Percentiles rank a stretch among this genome's conserved stretches.
Conservation (phyloP, 2,888 invertebrate genomes). For the Ditula angustiorana region DNA sequence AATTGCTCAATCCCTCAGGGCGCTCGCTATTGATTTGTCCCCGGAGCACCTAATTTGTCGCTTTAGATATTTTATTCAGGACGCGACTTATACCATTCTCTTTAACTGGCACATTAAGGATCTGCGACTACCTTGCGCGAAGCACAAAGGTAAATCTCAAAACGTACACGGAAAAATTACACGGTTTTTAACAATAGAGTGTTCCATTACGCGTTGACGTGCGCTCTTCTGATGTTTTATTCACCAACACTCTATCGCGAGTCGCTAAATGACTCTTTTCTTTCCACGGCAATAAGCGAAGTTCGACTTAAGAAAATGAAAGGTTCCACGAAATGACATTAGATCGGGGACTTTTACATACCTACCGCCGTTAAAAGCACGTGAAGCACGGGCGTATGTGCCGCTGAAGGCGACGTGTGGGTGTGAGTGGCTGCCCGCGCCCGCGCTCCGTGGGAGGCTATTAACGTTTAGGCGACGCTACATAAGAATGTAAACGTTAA, state of each 20-base stretch:
- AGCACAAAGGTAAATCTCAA: background rate
- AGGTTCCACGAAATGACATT: slow-evolving; percentile 73
- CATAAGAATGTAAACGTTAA: slow-evolving; percentile 86
- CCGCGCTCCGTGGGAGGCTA: slow-evolving; percentile 75
- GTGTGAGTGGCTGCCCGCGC: slow-evolving; percentile 50
- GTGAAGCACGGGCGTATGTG: slow-evolving; percentile 60
- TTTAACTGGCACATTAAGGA: slow-evolving; percentile 45
- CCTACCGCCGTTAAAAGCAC: slow-evolving; percentile 73
- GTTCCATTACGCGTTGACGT: slow-evolving; percentile 29
- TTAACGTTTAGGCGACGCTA: slow-evolving; percentile 83
- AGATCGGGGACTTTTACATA: slow-evolving; percentile 68
- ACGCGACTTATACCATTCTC: slow-evolving; percentile 63
- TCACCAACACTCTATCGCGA: slow-evolving; percentile 59
- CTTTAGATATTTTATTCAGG: slow-evolving; percentile 76
- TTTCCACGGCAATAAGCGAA: slow-evolving; percentile 64
- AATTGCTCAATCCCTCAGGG: slow-evolving; percentile 81
- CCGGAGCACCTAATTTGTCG: slow-evolving; percentile 74
- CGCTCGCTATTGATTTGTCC: slow-evolving; percentile 78
- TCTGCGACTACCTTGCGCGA: slow-evolving; percentile 13
- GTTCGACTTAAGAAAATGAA: slow-evolving; percentile 71
- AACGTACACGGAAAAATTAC: slow-evolving; percentile 26
- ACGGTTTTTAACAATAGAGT: slow-evolving; percentile 45
- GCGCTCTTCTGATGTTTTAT: slow-evolving; percentile 58
- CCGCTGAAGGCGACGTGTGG: slow-evolving; percentile 42
- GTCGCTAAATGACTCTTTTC: slow-evolving; percentile 63